Base-by-base conservation (phyloP, 2,888 invertebrate genomes). In the Drosophila peninsularis region DNA sequence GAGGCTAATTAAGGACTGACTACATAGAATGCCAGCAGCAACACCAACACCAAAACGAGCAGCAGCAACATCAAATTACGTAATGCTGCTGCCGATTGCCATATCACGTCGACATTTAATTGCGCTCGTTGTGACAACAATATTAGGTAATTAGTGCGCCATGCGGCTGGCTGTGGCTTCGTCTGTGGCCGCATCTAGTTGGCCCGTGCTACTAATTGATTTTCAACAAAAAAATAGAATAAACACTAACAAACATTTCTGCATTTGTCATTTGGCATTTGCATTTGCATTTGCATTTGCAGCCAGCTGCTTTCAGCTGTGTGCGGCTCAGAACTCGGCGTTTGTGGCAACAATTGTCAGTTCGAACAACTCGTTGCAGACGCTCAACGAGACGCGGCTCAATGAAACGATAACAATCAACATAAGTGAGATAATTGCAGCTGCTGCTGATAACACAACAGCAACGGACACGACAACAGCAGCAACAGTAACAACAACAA, bases 81-180 rank as follows among this genome's bases (percentile, higher is more conserved):
- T 44, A 27, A 65, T 54, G 56, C 44, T 52, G 70, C 53, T 73
- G 66, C 55, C 65, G 62, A 63, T 65, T 71, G 72, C 61, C 66
- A 61, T 52, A 44, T 57, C 84, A 85, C 84, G 84, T 88, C 82
- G 66, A 10, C 74, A 81, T 68, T 79, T 85, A 89, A 85, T 87
- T 87, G 82, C 82, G 42, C 71, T 87, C 73, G 73, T 83, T 83
- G 89, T 84, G 89, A 84, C 72, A 73, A 75, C 88, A 87, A 84
- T 87, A 88, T 85, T 85, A 79, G 89, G 84, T 85, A 85, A 85
- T 89, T 87, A 87, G 89, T 72, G 63, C 62, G 73, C 30, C 65
- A 60, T 62, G 60, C 67, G 78, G 49, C 56, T 50, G 37, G n/a
- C 27, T 24, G 49, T 30, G 45, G 44, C 19, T n/a, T n/a, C n/a